Evolutionary conservation across 2,888 invertebrate species (phyloP), one percentile per base, ranked within the genome.

Genomic region (Apodemia duryi): DNA sequence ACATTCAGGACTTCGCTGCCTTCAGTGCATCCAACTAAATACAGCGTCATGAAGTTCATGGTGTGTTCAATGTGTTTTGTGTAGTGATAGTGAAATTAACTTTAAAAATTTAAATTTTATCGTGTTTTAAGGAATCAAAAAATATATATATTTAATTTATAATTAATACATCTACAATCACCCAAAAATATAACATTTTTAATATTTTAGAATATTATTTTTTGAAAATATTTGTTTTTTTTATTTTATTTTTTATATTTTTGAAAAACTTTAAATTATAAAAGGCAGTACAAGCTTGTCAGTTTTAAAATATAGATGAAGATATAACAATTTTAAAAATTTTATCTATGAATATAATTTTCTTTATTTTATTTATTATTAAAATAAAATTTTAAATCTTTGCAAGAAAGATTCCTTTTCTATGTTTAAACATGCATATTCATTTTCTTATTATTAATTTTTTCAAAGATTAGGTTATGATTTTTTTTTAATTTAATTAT

Each of bases 11-110:
- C 88, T 80, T 83, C 85, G 81, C 83, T 86, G 88, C 76, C 92
- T 92, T 91, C 92, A 92, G 92, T 92, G 91, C 92, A 91, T 85
- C 86, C 90, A 80, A 82, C 82, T 61, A 77, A 83, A 81, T 77
- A 77, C 82, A 88, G 92, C 92, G 91, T 91, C 92, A 92, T 92
- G 92, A 92, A 86, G 87, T 82, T 84, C 82, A 88, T 89, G 92
- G 92, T 92, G 91, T 84, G 92, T 92, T 67, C 61, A 66, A 68
- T 69, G 69, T 70, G 66, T 70, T 68, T 69, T 67, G 71, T 71
- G 71, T 67, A 68, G 75, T 73, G 72, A 68, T 65, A 67, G 70
- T 71, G 68, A 28, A 60, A 72, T 70, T 38, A 70, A 38, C 51
- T 38, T 63, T 10, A 65, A 66, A 61, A 46, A 13, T 46, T 11